Base-by-base conservation (phyloP, 2,113 vertebrate genomes). In the Xerus inauris region DNA sequence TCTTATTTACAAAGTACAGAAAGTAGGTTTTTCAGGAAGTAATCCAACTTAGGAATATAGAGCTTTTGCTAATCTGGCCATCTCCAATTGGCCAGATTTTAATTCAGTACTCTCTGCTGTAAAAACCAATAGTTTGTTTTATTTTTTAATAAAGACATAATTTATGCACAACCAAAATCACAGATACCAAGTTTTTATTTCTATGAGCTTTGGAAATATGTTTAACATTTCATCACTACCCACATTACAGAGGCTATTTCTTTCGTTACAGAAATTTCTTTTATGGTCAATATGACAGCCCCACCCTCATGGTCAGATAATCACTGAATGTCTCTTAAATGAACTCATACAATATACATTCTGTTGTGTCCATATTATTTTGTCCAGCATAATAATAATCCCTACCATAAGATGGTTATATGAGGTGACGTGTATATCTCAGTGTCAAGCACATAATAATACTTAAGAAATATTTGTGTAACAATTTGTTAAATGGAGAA, bases 301-400 rank as follows among this genome's bases (percentile, higher is more conserved):
- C 1, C 19, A 11, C 0, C 8, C 4, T 30, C 14, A 45, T 45
- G 1, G 5, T 3, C 16, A 62, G 4, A 40, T 0, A 90, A 32
- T 47, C 17, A 81, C 2, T 32, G 6, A 17, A 57, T 12, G 71
- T 89, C 16, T 42, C 11, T 22, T 65, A 90, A 82, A 72, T 83
- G 5, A 84, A 95, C 67, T 89, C 13, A 40, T 85, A 76, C 5
- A 38, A 47, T 59, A 59, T 65, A 5, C n/a, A 49, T 38, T 62
- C 2, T 69, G 59, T 65, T 92, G 11, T 59, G 7, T 77, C 4
- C 54, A 6, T 20, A 45, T 62, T 89, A 20, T 49, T 80, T 94
- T 81, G 14, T 38, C 83, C 30, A 77, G 13, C 3, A 35, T 30
- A 45, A 62, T 57, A 87, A 87, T 38, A 1, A 12, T n/a, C 16